Evolutionary conservation across 1,140 invertebrate species (phyloP).

Genomic region (Penaeus vannamei): DNA sequence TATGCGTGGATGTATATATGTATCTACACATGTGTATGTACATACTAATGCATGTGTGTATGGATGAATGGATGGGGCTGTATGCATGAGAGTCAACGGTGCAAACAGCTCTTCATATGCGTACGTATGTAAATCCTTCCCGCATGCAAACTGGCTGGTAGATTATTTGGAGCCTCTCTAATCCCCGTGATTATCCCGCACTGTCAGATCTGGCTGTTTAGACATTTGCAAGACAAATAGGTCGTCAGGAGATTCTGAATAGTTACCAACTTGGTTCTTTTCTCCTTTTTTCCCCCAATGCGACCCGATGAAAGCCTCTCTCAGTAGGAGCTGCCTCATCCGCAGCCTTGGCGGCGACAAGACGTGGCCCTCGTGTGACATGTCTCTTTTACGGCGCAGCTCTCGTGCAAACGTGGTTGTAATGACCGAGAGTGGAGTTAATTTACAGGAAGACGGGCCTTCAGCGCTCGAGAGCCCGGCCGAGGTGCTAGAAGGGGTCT

Average conservation of each 20-base stretch:
- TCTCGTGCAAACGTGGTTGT: conserved; percentile 42
- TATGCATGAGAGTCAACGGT: not conserved
- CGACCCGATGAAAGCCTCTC: too few relatives aligned
- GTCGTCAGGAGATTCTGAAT: too few relatives aligned
- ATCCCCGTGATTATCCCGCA: too few relatives aligned
- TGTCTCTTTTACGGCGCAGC: conserved; percentile 46
- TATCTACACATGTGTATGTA: not conserved
- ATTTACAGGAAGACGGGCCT: conserved; percentile 56
- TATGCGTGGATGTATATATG: not conserved
- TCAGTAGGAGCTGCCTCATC: not conserved
- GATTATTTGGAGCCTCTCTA: not conserved
- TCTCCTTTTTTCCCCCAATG: too few relatives aligned
- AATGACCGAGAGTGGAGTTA: conserved; percentile 61
- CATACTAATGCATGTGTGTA: not conserved
- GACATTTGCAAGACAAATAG: too few relatives aligned
- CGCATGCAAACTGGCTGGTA: not conserved
- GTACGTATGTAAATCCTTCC: not conserved
- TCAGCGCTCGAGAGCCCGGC: conserved; percentile 51
- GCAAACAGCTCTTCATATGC: not conserved
- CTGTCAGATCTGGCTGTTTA: too few relatives aligned
- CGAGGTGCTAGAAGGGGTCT: conserved; percentile 52
- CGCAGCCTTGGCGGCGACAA: conserved; percentile 1
- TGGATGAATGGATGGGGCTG: not conserved
- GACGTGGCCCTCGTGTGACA: conserved; percentile 39
- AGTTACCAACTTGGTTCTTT: too few relatives aligned